Percentiles rank a stretch among this genome's conserved stretches.
phyloP scores from a whole-genome alignment of 2,113 vertebrate species.

The Columba janthina region DNA sequence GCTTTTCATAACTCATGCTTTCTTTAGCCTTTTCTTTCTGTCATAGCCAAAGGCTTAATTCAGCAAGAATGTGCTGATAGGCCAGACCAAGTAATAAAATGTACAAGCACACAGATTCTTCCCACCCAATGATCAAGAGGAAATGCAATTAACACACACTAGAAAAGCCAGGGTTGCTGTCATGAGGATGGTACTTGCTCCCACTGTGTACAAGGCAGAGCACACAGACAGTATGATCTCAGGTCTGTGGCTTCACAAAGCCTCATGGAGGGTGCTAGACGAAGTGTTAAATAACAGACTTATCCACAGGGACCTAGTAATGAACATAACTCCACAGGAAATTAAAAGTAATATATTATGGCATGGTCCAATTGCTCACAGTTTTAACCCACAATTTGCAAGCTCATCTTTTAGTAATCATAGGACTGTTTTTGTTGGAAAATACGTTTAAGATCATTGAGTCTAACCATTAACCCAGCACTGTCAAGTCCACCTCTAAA shows the following conservation, averaged over 20 bases:
- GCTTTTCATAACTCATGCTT: slow-evolving; percentile 40
- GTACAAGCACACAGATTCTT: slow-evolving; percentile 74
- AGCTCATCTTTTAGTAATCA: neutral
- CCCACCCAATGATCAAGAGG: slow-evolving; percentile 75
- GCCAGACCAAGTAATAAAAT: slow-evolving; percentile 77
- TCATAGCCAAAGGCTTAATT: slow-evolving; percentile 26
- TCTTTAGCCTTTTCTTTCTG: slow-evolving; percentile 54
- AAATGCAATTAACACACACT: slow-evolving; percentile 85
- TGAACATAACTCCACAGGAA: slow-evolving; percentile 17
- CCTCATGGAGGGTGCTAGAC: slow-evolving; percentile 25
- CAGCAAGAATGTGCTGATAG: slow-evolving; percentile 80
- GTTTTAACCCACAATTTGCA: neutral
- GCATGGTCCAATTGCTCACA: neutral
- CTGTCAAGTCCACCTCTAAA: too few relatives aligned
- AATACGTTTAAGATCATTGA: too few relatives aligned
- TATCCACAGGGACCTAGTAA: neutral
- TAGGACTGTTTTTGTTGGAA: too few relatives aligned
- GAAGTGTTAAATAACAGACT: slow-evolving; percentile 54
- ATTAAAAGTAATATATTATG: slow-evolving; percentile 37
- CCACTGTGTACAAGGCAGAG: slow-evolving; percentile 61
- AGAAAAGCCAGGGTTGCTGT: slow-evolving; percentile 78
- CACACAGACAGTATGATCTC: slow-evolving; percentile 24
- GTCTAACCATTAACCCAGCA: too few relatives aligned
- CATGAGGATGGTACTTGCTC: slow-evolving; percentile 47
- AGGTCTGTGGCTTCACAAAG: slow-evolving; percentile 42